Conservation (phyloP, 2,888 invertebrate genomes). For the Oxycera nigricornis region DNA sequence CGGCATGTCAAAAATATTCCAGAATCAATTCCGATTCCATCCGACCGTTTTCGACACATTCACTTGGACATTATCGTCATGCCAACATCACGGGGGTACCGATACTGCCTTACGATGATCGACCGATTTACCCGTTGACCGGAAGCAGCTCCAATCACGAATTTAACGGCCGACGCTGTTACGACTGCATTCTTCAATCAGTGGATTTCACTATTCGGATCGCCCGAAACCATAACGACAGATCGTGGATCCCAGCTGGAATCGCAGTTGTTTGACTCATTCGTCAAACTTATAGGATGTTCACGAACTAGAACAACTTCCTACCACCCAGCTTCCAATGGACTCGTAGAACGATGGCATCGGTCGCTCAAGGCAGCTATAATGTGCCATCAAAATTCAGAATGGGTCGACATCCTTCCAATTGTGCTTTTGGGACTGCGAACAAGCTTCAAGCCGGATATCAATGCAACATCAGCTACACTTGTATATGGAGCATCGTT, state of each 20-base stretch:
- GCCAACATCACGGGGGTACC: background rate
- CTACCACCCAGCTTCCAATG: conserved; percentile 30
- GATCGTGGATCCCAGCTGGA: conserved; percentile 39
- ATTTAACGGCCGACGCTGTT: background rate
- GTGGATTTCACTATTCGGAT: no score
- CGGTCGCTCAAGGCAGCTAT: conserved; percentile 20
- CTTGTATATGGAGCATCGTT: conserved; percentile 52
- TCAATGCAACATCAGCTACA: no score
- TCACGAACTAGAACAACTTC: conserved; percentile 19
- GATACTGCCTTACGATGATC: background rate
- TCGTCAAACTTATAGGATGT: no score
- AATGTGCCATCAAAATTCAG: conserved; percentile 20
- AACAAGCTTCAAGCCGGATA: conserved; percentile 49
- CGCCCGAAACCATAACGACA: no score
- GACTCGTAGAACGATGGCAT: conserved; percentile 34
- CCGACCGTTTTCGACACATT: background rate
- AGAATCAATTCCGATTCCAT: conserved; percentile 12
- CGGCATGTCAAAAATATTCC: conserved; percentile 4
- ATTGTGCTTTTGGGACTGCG: conserved; percentile 54
- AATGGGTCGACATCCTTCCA: conserved; percentile 52
- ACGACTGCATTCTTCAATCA: background rate
- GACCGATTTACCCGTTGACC: background rate
- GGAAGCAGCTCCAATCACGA: background rate
- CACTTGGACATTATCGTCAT: background rate
- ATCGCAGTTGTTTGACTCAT: conserved; percentile 19